Base-by-base conservation (phyloP, 2,113 vertebrate species). In the Asarcornis scutulata region DNA sequence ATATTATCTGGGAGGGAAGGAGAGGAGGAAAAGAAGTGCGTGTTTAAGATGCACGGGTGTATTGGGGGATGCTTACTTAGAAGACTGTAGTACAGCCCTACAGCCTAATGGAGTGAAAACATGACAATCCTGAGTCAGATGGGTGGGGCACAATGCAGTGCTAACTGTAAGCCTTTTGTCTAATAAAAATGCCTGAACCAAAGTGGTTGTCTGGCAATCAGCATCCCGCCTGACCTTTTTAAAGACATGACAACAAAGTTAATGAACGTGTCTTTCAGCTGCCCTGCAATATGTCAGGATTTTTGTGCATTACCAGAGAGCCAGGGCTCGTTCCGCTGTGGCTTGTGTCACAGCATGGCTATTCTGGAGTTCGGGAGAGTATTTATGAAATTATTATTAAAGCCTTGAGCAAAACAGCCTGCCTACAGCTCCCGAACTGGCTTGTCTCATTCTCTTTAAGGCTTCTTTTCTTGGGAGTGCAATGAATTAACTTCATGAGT, bases 111-210 rank as follows among this genome's bases (percentile, higher is more conserved):
- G 91, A 89, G 71, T 84, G 72, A 88, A 89, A 68, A 76, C 46
- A 81, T n/a, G 64, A 81, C 82, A 92, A 38, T 93, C 93, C 86
- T 88, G 83, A 91, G 89, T 42, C 87, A 69, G 66, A 71, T 76
- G 95, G 95, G 95, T 96, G 95, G 97, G 95, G 83, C 96, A 75
- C 91, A 74, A 62, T 96, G 96, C 92, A 84, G 74, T 78, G 94
- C 86, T 88, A 68, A 97, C 93, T 77, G 91, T 77, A 92, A 83
- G 91, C 87, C 95, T 96, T 96, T 97, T 95, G 85, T 97, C 93
- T 97, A 82, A 75, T 94, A 36, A 89, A 84, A 97, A 92, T 68
- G 89, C 90, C 93, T 71, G 64, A 95, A 96, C 79, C 50, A 75
- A 94, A 80, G 50, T 69, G 67, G 16, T 92, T 93, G 87, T 81